Evolutionary conservation across 2,888 invertebrate species (phyloP).

Genomic region (Mesochorus sp.): DNA sequence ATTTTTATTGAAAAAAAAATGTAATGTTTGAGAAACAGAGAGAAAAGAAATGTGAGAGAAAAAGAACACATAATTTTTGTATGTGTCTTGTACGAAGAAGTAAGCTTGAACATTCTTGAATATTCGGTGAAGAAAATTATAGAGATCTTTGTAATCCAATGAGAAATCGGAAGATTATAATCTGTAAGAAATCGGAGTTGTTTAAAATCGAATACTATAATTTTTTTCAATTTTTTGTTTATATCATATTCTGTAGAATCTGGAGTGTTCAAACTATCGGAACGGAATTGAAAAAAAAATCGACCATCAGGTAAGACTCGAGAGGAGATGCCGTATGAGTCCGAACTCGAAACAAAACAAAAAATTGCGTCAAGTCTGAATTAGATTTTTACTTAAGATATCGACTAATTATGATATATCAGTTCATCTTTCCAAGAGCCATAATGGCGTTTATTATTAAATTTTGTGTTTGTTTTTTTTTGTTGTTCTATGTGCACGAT

Average conservation of each 20-base stretch:
- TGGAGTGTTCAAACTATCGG: constrained; percentile 6
- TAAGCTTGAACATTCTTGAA: no score
- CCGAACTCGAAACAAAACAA: constrained; percentile 48
- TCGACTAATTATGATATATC: constrained; percentile 31
- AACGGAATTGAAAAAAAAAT: constrained; percentile 21
- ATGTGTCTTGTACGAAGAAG: no score
- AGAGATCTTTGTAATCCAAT: no score
- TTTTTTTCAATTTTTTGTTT: constrained; percentile 25
- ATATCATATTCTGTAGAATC: constrained; percentile 28
- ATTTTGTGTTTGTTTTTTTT: constrained; percentile 23
- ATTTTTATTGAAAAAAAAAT: neutral
- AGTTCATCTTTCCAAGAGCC: constrained; percentile 33
- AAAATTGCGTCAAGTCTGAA: constrained; percentile 39
- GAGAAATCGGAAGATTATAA: constrained; percentile 43
- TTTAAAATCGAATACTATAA: neutral
- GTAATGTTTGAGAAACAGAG: neutral
- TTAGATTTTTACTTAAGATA: constrained; percentile 36
- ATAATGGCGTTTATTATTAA: constrained; percentile 13
- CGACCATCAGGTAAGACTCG: constrained; percentile 23
- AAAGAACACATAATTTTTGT: no score
- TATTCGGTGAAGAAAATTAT: no score
- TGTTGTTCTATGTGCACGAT: neutral
- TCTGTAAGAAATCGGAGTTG: constrained; percentile 23
- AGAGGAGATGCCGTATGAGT: constrained; percentile 28
- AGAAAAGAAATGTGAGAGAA: no score